These are phyloP conservation scores for Micrasema longulum DNA, from an alignment of 1,140 invertebrate species.

Conservation along the genomic window DNA sequence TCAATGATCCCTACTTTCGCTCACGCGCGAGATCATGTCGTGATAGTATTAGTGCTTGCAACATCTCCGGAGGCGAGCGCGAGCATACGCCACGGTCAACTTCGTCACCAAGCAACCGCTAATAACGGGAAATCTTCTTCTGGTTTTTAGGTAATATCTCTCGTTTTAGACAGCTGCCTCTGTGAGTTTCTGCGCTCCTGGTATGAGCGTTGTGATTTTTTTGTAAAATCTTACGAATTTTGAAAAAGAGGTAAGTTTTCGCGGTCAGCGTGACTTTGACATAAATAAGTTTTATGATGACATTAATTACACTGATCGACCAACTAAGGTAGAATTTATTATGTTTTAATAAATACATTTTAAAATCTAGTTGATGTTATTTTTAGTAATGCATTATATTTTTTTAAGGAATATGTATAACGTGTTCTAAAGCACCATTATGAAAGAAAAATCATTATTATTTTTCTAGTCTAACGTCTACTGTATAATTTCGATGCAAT, in stretches of 20 bases:
- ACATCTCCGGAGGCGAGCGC: slow-evolving; percentile 9
- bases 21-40: neutral
- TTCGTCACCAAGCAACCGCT: slow-evolving; percentile 23
- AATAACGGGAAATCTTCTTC: slow-evolving; percentile 31
- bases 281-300: too few species aligned
- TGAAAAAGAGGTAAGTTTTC: slow-evolving; percentile 8
- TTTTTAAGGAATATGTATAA: too few species aligned
- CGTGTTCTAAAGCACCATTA: too few species aligned
- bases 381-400: too few species aligned
- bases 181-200: slow-evolving; percentile 31
- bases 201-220: slow-evolving; percentile 32
- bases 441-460: neutral
- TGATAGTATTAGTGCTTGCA: slow-evolving; percentile 25
- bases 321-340: too few species aligned
- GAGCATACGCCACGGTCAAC: slow-evolving; percentile 30
- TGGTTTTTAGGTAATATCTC: slow-evolving; percentile 33
- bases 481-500: slow-evolving; percentile 6
- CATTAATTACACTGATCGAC: too few species aligned
- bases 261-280: too few species aligned
- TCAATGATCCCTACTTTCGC: slow-evolving; percentile 28
- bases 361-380: too few species aligned
- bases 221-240: slow-evolving; percentile 35
- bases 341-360: too few species aligned
- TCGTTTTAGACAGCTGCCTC: slow-evolving; percentile 24
- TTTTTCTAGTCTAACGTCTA: too few species aligned